phyloP scores from a whole-genome alignment of 2,888 invertebrate species.

The Callosobruchus maculatus region DNA sequence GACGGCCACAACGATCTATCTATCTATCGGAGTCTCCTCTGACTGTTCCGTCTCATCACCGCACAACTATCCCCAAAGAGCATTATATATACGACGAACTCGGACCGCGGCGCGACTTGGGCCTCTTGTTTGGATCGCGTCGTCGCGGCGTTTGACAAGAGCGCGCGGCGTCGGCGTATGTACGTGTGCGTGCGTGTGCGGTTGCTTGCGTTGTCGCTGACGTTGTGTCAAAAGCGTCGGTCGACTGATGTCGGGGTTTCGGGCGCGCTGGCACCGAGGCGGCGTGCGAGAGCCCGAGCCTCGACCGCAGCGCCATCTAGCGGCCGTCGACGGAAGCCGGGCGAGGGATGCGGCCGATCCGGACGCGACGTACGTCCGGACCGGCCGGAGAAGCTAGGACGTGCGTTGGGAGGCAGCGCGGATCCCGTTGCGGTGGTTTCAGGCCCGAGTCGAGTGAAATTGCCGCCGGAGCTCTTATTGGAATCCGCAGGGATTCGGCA shows the following conservation, averaged over 20 bases:
- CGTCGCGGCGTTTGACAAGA: not conserved
- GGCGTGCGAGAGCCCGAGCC: slow-evolving; percentile 17
- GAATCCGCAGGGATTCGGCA: not conserved
- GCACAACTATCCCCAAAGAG: not conserved
- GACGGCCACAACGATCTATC: not conserved
- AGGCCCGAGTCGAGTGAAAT: not conserved
- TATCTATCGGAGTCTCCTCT: not conserved
- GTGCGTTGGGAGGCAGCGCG: slow-evolving; percentile 2
- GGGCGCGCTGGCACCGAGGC: slow-evolving; percentile 54
- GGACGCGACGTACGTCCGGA: slow-evolving; percentile 53
- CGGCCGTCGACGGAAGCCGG: not conserved
- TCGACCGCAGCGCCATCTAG: not conserved
- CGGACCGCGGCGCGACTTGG: not conserved
- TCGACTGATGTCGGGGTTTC: slow-evolving; percentile 43
- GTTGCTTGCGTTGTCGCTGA: not conserved
- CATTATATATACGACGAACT: not conserved
- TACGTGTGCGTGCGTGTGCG: not conserved
- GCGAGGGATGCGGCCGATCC: slow-evolving; percentile 20
- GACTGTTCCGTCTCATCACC: not conserved
- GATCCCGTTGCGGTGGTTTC: not conserved
- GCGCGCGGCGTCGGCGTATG: not conserved
- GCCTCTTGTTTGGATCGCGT: not conserved
- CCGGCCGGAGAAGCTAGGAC: slow-evolving; percentile 38
- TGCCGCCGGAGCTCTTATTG: not conserved
- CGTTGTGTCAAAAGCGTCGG: slow-evolving; percentile 34